Conservation (phyloP, 1,140 invertebrate genomes). For the Drosophila takahashii region DNA sequence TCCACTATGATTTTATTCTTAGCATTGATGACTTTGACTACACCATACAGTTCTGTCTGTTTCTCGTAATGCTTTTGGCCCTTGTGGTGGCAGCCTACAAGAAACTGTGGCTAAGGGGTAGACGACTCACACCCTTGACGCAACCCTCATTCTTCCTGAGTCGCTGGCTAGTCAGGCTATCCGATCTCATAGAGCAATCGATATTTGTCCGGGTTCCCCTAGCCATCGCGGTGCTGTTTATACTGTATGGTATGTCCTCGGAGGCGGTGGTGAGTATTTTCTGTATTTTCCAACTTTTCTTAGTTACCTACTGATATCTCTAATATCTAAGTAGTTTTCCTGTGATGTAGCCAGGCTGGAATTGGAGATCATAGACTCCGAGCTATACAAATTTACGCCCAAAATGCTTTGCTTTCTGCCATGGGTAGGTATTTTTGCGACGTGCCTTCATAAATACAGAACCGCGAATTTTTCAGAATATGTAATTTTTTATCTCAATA, state of each 20-base stretch:
- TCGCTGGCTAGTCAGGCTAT: constrained; percentile 12
- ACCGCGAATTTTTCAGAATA: no score
- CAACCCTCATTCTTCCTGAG: neutral
- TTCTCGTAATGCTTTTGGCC: neutral
- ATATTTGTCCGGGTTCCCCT: constrained; percentile 4
- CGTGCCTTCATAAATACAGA: no score
- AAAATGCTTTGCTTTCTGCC: constrained; percentile 85
- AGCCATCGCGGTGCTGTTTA: neutral
- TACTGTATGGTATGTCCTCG: constrained; percentile 13
- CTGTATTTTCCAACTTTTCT: neutral
- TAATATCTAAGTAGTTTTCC: constrained; percentile 1
- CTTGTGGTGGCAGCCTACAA: constrained; percentile 19
- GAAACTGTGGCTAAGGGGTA: constrained; percentile 8
- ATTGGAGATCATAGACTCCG: constrained; percentile 23
- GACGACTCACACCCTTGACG: neutral
- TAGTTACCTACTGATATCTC: neutral
- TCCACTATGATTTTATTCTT: no score
- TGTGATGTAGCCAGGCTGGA: constrained; percentile 30
- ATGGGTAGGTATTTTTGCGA: constrained; percentile 87
- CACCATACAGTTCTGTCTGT: neutral
- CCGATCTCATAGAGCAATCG: constrained; percentile 15
- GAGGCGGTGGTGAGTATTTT: constrained; percentile 14
- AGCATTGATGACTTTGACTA: neutral
- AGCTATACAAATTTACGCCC: constrained; percentile 2
- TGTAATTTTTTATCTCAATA: constrained; percentile 75